Evolutionary conservation across 1,140 invertebrate species (phyloP), one percentile per base, ranked within the genome.

Genomic region (Drosophila parvula): DNA sequence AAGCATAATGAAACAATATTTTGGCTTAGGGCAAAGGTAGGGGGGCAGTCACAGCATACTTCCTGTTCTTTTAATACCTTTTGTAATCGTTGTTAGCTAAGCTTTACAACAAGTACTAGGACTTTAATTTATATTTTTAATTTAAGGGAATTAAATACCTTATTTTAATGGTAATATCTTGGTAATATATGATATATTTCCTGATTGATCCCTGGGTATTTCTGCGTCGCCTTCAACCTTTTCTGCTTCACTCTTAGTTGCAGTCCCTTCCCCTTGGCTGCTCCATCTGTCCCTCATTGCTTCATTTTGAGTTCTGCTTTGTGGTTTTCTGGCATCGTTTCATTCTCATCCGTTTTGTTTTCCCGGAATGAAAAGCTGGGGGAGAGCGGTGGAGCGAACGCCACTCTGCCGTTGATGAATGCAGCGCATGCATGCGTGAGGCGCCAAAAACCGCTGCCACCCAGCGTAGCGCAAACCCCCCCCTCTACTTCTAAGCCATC

Each of bases 371-470:
- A 70, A 55, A 68, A 69, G 57, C 34, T 48, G 10, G 9, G 14
- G 8, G 12, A 5, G 8, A 32, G 48, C n/a, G 11, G 48, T 9
- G 45, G 16, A 48, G 47, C 34, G 51, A 45, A 48, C 28, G 53
- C n/a, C 57, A 65, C 61, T 68, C 62, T 64, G 80, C 55, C 82
- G 78, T 83, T 86, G 83, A 88, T 88, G 83, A 88, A 89, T 88
- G 83, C 84, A 88, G 82, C 76, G 83, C 83, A 88, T 89, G 83
- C 83, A 88, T 88, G 83, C 83, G 83, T 88, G 73, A 86, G 75
- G 45, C 78, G 68, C 53, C 63, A 62, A 77, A 63, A 71, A 71
- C 69, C 69, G 65, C 69, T 68, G 67, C 67, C 55, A 71, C 67
- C 51, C 69, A 48, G 36, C 65, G 43, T 44, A 69, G 27, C 65